Evolutionary conservation across 1,140 invertebrate species (phyloP).

Genomic region (Acromyrmex echinatior): DNA sequence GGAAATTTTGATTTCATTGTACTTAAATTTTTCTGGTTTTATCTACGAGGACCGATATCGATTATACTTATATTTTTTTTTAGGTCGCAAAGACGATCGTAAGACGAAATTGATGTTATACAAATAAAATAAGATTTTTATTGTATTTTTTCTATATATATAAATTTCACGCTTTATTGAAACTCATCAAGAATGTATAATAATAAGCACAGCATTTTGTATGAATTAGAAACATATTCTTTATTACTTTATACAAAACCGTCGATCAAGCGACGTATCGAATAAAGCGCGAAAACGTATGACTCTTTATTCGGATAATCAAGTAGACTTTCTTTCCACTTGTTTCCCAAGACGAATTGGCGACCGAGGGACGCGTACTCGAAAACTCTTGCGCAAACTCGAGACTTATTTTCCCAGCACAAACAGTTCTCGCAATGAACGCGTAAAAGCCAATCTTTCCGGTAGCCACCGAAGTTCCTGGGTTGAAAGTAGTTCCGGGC

Average conservation of each 20-base stretch:
- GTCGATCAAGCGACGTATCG: neutral
- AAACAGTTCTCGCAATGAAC: slow-evolving; percentile 75
- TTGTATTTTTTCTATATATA: slow-evolving; percentile 40
- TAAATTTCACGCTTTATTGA: slow-evolving; percentile 23
- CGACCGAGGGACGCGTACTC: slow-evolving; percentile 49
- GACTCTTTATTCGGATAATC: slow-evolving; percentile 62
- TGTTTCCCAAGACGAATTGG: slow-evolving; percentile 58
- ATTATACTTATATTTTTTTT: slow-evolving; percentile 16
- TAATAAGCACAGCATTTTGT: neutral
- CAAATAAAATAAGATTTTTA: neutral
- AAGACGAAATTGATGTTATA: neutral
- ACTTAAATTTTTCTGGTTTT: slow-evolving; percentile 41
- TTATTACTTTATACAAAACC: neutral
- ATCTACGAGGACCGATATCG: neutral
- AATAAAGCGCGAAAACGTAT: slow-evolving; percentile 28
- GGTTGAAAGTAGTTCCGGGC: slow-evolving; percentile 63
- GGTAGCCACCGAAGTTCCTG: slow-evolving; percentile 66
- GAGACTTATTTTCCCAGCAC: slow-evolving; percentile 72
- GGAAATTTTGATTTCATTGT: slow-evolving; percentile 51
- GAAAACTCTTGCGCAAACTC: slow-evolving; percentile 54
- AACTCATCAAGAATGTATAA: neutral
- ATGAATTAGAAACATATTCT: neutral
- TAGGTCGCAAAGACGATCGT: neutral
- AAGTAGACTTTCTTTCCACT: slow-evolving; percentile 56
- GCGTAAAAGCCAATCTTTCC: slow-evolving; percentile 73